Conservation (phyloP, 1,140 invertebrate species). For the Drosophila nigrodunni region DNA sequence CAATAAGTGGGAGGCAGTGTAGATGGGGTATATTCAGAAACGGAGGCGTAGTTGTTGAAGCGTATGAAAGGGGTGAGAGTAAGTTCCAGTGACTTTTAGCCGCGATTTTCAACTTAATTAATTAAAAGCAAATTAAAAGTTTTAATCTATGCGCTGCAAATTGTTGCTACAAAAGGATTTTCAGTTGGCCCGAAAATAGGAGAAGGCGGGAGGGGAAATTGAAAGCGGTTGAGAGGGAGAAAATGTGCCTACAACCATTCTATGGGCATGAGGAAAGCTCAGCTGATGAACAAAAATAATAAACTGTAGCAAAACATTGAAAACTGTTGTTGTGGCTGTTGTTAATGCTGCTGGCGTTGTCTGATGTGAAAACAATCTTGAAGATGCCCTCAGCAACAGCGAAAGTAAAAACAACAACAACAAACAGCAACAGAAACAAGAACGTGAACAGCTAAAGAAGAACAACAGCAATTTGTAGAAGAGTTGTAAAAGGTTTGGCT, state of each 20-base stretch:
- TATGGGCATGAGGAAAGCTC: slow-evolving; percentile 39
- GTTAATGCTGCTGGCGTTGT: slow-evolving; percentile 42
- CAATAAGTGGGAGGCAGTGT: slow-evolving; percentile 34
- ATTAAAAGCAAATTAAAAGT: slow-evolving; percentile 84
- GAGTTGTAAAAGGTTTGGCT: slow-evolving; percentile 17
- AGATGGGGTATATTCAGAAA: background rate
- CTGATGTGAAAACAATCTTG: slow-evolving; percentile 73
- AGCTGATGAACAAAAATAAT: slow-evolving; percentile 80
- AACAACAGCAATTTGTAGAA: slow-evolving; percentile 40
- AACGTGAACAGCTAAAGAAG: background rate
- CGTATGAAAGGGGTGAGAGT: slow-evolving; percentile 46
- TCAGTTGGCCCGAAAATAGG: slow-evolving; percentile 18
- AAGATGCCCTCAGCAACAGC: slow-evolving; percentile 35
- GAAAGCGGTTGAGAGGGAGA: background rate
- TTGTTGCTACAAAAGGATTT: slow-evolving; percentile 70
- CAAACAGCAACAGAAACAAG: background rate
- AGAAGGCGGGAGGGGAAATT: background rate
- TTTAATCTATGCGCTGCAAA: slow-evolving; percentile 78
- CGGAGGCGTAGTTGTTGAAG: slow-evolving; percentile 36
- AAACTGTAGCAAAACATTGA: slow-evolving; percentile 64
- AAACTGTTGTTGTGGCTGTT: slow-evolving; percentile 24
- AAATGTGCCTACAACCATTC: slow-evolving; percentile 57
- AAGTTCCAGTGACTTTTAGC: slow-evolving; percentile 74
- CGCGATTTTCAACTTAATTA: slow-evolving; percentile 83
- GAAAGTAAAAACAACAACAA: background rate